Evolutionary conservation across 1,140 invertebrate genomes (phyloP).

Genomic region (Leptinotarsa defecta): DNA sequence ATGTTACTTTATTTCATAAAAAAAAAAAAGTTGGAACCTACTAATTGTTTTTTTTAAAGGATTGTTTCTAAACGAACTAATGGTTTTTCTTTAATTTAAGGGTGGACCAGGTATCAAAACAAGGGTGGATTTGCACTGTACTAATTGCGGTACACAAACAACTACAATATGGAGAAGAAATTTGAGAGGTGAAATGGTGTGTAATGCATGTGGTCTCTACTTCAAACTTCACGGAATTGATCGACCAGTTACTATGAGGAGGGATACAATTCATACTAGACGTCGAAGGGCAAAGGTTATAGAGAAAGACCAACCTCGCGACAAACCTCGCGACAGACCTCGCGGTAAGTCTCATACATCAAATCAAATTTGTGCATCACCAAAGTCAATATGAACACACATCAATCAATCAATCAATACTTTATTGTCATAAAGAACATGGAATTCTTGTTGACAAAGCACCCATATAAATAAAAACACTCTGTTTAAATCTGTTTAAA

Average conservation of each 20-base stretch:
- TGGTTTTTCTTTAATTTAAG: slow-evolving; percentile 25
- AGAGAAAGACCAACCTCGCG: slow-evolving; percentile 29
- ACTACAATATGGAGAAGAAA: slow-evolving; percentile 93
- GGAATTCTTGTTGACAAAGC: too few species aligned
- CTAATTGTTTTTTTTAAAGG: too few species aligned
- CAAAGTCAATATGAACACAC: too few species aligned
- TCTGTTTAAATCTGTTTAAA: too few species aligned
- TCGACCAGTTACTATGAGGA: slow-evolving; percentile 91
- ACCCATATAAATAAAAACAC: too few species aligned
- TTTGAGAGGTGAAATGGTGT: slow-evolving; percentile 88
- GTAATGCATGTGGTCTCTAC: slow-evolving; percentile 93
- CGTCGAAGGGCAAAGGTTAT: slow-evolving; percentile 80
- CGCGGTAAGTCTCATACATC: too few species aligned
- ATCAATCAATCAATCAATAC: too few species aligned
- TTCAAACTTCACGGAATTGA: slow-evolving; percentile 91
- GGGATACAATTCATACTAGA: slow-evolving; percentile 95
- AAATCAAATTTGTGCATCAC: too few species aligned
- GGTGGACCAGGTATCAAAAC: slow-evolving; percentile 50
- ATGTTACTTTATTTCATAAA: too few species aligned
- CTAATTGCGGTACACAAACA: slow-evolving; percentile 84
- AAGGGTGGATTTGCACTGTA: slow-evolving; percentile 75
- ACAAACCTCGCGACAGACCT: background rate
- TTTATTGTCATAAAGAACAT: too few species aligned
- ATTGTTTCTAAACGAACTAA: background rate
- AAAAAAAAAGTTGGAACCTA: too few species aligned